phyloP scores from a whole-genome alignment of 92 coral and sea anemone genomes.

The Diadumene lineata region DNA sequence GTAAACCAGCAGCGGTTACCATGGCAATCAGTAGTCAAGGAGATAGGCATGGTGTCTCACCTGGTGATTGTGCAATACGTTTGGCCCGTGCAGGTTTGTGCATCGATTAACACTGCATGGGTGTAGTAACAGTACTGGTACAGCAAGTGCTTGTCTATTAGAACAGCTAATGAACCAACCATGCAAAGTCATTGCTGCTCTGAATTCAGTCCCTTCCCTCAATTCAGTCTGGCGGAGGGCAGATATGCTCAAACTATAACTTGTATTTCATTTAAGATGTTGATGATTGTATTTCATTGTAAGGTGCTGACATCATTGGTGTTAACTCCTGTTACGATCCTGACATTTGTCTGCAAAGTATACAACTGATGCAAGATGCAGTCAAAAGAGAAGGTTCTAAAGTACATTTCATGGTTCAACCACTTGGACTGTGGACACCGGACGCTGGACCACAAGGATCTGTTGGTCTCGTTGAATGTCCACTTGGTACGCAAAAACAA shows the following conservation, averaged over 20 bases:
- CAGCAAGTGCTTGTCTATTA: too few species aligned
- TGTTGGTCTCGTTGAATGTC: neutral
- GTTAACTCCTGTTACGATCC: neutral
- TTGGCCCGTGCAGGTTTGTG: neutral
- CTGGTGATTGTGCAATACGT: neutral
- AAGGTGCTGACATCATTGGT: conserved; percentile 3
- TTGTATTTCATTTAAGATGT: too few species aligned
- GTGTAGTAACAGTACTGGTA: too few species aligned
- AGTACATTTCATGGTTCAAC: conserved; percentile 1
- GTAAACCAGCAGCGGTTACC: neutral
- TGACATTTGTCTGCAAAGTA: neutral
- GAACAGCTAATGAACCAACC: too few species aligned
- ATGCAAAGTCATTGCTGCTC: too few species aligned
- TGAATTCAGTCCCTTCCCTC: too few species aligned
- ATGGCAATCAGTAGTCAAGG: conserved; percentile 8
- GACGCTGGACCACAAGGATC: neutral
- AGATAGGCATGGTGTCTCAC: neutral
- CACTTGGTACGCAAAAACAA: neutral
- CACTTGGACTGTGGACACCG: neutral
- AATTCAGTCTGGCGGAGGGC: too few species aligned
- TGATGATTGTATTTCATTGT: neutral
- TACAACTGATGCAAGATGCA: neutral
- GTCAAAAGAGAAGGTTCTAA: neutral
- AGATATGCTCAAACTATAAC: too few species aligned
- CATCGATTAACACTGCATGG: too few species aligned